These are phyloP conservation scores for Phymastichus coffea DNA, from an alignment of 1,140 invertebrate genomes.

Conservation along the genomic window DNA sequence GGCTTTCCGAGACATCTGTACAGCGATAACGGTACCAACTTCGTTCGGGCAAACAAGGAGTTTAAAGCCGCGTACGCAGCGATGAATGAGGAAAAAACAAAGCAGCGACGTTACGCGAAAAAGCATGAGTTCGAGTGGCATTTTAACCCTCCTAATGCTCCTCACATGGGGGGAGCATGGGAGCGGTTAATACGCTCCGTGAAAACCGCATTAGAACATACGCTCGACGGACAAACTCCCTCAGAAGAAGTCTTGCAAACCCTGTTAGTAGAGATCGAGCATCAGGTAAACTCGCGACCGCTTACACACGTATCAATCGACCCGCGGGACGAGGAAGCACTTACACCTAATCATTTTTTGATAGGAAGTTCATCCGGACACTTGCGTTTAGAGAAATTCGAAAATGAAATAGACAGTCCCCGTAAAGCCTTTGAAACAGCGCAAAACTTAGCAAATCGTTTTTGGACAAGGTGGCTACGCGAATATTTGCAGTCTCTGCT, in stretches of 20 bases:
- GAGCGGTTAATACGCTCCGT: constrained; percentile 8
- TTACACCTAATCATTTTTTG: constrained; percentile 46
- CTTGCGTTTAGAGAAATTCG: no score
- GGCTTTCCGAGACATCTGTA: constrained; percentile 18
- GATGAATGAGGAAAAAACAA: neutral
- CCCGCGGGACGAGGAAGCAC: constrained; percentile 31
- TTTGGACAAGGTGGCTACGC: neutral
- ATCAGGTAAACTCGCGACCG: constrained; percentile 28
- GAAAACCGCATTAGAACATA: neutral
- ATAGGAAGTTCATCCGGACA: no score
- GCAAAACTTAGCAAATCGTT: no score
- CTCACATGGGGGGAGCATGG: constrained; percentile 18
- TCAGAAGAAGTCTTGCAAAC: neutral
- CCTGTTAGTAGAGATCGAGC: constrained; percentile 1
- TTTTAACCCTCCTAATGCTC: constrained; percentile 15
- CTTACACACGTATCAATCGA: constrained; percentile 38
- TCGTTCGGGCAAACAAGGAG: neutral
- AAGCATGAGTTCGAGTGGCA: constrained; percentile 2
- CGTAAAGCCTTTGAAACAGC: no score
- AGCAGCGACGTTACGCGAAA: no score
- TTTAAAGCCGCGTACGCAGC: neutral
- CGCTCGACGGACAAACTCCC: neutral
- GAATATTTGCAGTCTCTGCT: neutral
- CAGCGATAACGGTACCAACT: constrained; percentile 40
- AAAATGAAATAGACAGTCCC: no score